These are phyloP conservation scores for Rotaria socialis DNA, from an alignment of 2,888 invertebrate genomes.

Conservation along the genomic window DNA sequence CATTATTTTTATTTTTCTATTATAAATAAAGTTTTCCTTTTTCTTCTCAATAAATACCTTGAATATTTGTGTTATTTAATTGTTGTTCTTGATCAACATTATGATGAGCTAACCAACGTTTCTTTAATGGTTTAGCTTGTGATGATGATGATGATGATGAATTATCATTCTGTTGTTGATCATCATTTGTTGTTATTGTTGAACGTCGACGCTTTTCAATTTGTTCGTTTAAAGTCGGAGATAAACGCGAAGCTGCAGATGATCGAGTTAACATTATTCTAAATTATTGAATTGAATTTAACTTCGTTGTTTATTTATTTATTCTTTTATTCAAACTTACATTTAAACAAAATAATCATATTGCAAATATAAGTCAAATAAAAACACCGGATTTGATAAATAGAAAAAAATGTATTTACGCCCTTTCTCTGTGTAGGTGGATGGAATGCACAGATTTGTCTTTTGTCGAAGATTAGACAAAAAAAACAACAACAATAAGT, in stretches of 20 bases:
- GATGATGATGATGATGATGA: not conserved
- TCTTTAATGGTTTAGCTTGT: constrained; percentile 25
- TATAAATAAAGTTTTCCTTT: too few species aligned
- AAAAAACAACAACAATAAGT: not conserved
- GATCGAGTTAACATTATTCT: constrained; percentile 14
- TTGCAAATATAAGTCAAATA: not conserved
- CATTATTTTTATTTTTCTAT: too few species aligned
- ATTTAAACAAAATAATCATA: constrained; percentile 17
- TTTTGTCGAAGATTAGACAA: not conserved
- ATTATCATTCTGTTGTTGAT: not conserved
- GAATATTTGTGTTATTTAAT: not conserved
- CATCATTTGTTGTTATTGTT: not conserved
- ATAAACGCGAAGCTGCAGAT: not conserved
- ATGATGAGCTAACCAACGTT: constrained; percentile 36
- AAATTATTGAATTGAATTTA: too few species aligned
- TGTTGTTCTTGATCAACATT: constrained; percentile 10
- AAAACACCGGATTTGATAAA: not conserved
- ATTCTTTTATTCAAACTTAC: not conserved
- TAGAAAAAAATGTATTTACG: not conserved
- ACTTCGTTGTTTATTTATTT: too few species aligned
- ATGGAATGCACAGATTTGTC: not conserved
- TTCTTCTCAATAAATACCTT: not conserved
- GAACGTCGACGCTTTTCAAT: constrained; percentile 21
- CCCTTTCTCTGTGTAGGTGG: not conserved
- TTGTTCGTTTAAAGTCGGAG: not conserved